Conservation (phyloP, 2,113 vertebrate species). For the Indicator maculatus region DNA sequence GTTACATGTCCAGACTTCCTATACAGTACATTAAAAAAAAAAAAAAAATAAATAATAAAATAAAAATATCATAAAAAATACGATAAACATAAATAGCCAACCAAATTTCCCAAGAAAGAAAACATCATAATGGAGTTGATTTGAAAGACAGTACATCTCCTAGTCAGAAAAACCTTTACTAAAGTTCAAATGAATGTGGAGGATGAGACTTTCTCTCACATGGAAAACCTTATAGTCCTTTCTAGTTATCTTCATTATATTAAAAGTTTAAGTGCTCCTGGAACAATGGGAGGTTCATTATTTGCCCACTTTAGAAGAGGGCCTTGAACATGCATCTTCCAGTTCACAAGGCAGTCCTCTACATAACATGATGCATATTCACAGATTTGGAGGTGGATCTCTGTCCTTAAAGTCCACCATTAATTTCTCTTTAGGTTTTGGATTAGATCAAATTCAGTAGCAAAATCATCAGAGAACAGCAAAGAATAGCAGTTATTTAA, state of each 20-base stretch:
- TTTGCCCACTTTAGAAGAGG: background rate
- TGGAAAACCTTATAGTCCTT: rapidly evolving
- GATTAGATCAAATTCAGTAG: background rate
- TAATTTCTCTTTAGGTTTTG: background rate
- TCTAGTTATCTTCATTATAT: background rate
- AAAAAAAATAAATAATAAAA: no score
- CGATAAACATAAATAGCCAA: background rate
- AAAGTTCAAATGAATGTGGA: background rate
- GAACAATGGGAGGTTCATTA: background rate
- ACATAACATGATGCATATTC: background rate
- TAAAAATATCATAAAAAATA: background rate
- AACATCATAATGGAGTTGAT: background rate
- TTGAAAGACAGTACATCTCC: background rate
- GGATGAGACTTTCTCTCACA: background rate
- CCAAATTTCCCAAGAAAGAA: background rate
- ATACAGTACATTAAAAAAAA: background rate
- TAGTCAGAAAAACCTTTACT: background rate
- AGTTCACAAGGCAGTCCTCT: background rate
- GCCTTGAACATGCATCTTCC: background rate
- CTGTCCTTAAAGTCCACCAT: background rate
- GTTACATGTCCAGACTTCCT: background rate
- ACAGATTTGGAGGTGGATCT: background rate
- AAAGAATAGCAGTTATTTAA: background rate
- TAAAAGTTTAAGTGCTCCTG: background rate
- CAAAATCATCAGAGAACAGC: background rate